phyloP scores from a whole-genome alignment of 2,888 invertebrate genomes.

The Oscheius sp. region DNA sequence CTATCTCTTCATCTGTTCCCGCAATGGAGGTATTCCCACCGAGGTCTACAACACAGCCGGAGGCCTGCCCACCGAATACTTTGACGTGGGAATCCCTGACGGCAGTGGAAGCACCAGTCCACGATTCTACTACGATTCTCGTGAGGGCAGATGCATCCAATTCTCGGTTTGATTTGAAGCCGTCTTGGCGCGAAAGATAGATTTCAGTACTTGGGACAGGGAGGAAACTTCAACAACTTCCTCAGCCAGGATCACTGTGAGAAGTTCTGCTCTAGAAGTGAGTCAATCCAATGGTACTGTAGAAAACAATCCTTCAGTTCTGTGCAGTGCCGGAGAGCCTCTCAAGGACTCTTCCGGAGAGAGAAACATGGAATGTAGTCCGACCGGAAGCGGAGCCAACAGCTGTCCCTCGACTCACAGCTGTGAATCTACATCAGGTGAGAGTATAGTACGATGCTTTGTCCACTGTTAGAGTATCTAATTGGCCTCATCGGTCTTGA shows the following conservation, averaged over 20 bases:
- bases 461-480: background rate
- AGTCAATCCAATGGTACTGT: conserved; percentile 30
- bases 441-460: background rate
- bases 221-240: conserved; percentile 73
- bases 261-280: conserved; percentile 72
- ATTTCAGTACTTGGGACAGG: conserved; percentile 69
- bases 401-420: conserved; percentile 71
- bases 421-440: conserved; percentile 70
- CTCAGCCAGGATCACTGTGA: conserved; percentile 72
- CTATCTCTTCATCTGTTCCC: conserved; percentile 70
- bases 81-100: conserved; percentile 72
- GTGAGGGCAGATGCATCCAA: conserved; percentile 72
- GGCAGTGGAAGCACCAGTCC: conserved; percentile 70
- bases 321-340: conserved; percentile 73
- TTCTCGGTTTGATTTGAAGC: conserved; percentile 58
- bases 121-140: conserved; percentile 70
- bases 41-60: conserved; percentile 73
- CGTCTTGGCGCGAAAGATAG: background rate
- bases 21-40: conserved; percentile 72
- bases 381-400: conserved; percentile 70
- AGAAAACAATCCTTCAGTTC: conserved; percentile 52
- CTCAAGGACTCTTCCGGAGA: conserved; percentile 73
- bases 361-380: conserved; percentile 72
- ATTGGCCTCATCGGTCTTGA: background rate
- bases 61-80: conserved; percentile 71